phyloP scores from a whole-genome alignment of 2,888 invertebrate genomes.

The Polia nebulosa region DNA sequence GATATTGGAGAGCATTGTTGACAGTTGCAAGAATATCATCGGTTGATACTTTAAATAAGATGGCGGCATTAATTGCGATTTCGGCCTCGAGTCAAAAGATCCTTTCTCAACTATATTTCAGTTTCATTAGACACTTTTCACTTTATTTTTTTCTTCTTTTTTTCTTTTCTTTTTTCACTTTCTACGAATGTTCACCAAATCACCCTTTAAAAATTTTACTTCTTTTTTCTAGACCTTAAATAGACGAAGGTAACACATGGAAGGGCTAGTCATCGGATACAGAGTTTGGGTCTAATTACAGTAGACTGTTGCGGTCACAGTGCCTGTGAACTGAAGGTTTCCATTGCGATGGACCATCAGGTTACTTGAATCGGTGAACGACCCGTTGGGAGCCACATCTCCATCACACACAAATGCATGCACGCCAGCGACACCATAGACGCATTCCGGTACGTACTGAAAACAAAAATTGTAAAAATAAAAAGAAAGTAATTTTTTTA shows the following conservation, averaged over 20 bases:
- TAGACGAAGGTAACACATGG: background rate
- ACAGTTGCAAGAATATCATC: background rate
- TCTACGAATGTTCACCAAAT: too few species aligned
- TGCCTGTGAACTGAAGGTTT: background rate
- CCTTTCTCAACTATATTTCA: background rate
- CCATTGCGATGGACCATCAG: conserved; percentile 10
- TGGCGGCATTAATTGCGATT: background rate
- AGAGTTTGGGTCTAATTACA: background rate
- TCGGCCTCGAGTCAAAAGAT: background rate
- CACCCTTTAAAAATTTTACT: background rate
- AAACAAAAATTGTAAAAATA: conserved; percentile 26
- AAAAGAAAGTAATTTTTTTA: too few species aligned
- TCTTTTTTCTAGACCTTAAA: background rate
- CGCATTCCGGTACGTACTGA: background rate
- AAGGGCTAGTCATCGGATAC: background rate
- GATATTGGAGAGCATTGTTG: background rate
- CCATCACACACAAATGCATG: background rate
- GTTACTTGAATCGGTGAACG: background rate
- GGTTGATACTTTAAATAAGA: background rate
- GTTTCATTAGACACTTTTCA: background rate
- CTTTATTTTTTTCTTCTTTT: too few species aligned
- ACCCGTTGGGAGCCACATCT: background rate
- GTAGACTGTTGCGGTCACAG: background rate
- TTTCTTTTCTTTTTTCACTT: too few species aligned
- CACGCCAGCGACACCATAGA: background rate